Evolutionary conservation across 2,113 vertebrate genomes (phyloP).

Genomic region (Charina bottae): DNA sequence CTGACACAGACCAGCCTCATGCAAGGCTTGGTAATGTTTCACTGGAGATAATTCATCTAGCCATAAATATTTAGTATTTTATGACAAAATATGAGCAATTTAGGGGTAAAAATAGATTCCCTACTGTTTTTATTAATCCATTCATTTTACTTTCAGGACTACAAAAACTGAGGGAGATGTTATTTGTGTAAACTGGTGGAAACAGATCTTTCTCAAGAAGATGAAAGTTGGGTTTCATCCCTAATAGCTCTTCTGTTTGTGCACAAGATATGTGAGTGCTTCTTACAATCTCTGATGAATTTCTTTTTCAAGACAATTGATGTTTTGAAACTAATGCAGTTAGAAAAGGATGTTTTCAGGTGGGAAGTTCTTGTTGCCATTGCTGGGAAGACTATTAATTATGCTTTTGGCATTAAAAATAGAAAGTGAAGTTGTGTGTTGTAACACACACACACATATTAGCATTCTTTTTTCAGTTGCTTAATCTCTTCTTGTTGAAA

Average conservation of each 20-base stretch:
- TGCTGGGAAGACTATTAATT: not conserved
- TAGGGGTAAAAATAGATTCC: slow-evolving; percentile 29
- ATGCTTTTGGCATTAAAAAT: not conserved
- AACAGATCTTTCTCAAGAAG: not conserved
- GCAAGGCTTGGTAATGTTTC: not conserved
- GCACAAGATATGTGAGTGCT: not conserved
- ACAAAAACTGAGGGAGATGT: not conserved
- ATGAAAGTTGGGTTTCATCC: not conserved
- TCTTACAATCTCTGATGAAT: not conserved
- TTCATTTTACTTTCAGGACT: slow-evolving; percentile 21
- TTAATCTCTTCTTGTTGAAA: not conserved
- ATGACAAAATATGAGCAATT: not conserved
- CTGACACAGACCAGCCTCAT: not conserved
- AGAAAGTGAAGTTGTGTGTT: not conserved
- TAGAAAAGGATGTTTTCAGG: slow-evolving; percentile 38
- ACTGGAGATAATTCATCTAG: not conserved
- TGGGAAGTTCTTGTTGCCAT: not conserved
- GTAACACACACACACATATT: not conserved
- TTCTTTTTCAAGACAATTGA: slow-evolving; percentile 8
- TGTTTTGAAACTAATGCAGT: slow-evolving; percentile 22
- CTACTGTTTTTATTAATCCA: slow-evolving; percentile 21
- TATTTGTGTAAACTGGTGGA: slow-evolving; percentile 8
- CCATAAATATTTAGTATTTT: not conserved
- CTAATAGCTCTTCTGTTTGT: slow-evolving; percentile 27
- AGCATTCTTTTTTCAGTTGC: not conserved